A percentile compares a stretch with the other conserved stretches of the same genome.
These are phyloP conservation scores for Sebastolobus altivelis DNA, from an alignment of 2,797 vertebrate species.

Conservation along the genomic window DNA sequence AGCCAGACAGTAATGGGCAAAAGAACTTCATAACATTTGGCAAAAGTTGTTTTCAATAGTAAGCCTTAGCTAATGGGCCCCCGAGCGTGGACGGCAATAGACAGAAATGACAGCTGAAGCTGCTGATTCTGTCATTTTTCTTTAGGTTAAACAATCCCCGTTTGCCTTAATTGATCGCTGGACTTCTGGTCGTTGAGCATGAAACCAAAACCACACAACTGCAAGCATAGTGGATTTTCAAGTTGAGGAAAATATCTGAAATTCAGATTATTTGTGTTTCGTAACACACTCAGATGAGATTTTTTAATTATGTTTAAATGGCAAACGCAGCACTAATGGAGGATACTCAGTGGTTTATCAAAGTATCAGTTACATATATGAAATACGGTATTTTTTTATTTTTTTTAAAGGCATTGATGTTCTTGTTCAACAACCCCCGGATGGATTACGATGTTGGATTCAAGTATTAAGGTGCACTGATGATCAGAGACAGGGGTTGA, in stretches of 20 bases:
- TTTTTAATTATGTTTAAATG: background rate
- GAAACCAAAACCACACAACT: background rate
- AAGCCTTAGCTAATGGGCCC: slow-evolving; percentile 9
- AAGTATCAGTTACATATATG: background rate
- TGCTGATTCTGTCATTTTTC: slow-evolving; percentile 3
- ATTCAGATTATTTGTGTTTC: background rate
- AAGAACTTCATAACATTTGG: slow-evolving; percentile 14
- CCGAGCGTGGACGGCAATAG: background rate
- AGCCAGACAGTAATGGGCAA: slow-evolving; percentile 13
- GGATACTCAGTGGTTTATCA: background rate
- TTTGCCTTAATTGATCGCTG: slow-evolving; percentile 7
- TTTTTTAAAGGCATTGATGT: background rate
- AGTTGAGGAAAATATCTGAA: background rate
- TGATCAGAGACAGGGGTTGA: slow-evolving; percentile 32
- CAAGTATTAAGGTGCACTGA: slow-evolving; percentile 51
- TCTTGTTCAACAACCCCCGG: background rate
- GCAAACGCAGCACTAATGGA: background rate
- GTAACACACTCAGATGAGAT: background rate
- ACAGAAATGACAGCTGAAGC: background rate
- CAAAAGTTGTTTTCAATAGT: slow-evolving; percentile 21
- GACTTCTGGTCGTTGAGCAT: background rate
- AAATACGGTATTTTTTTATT: background rate
- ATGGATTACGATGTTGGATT: slow-evolving; percentile 55
- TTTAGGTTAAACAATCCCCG: slow-evolving; percentile 7
- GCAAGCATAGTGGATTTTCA: background rate